Conservation (phyloP, 2,113 vertebrate genomes). For the Toxotes jaculatrix region DNA sequence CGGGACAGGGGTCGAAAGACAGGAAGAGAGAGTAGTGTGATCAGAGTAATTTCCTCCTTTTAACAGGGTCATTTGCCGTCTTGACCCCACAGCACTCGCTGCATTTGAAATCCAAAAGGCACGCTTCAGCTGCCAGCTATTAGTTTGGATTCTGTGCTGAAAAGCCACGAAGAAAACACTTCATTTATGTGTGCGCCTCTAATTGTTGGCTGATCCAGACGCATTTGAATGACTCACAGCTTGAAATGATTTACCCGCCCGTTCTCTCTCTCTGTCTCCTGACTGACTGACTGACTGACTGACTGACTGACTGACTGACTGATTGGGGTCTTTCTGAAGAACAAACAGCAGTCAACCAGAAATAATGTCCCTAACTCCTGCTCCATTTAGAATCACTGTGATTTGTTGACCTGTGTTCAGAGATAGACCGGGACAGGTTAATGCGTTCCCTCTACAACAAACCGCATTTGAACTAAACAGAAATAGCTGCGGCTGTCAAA, state of each 20-base stretch:
- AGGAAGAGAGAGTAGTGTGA: slow-evolving; percentile 11
- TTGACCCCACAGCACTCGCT: slow-evolving; percentile 12
- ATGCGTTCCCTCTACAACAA: slow-evolving; percentile 52
- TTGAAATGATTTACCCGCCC: slow-evolving; percentile 28
- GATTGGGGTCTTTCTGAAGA: slow-evolving; percentile 57
- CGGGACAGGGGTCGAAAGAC: slow-evolving; percentile 19
- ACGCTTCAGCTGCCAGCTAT: neutral
- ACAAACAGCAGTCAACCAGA: slow-evolving; percentile 32
- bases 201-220: slow-evolving; percentile 1
- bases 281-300: slow-evolving; percentile 26
- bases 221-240: neutral
- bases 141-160: neutral
- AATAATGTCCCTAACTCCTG: slow-evolving; percentile 46
- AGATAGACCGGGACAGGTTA: slow-evolving; percentile 53
- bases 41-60: slow-evolving; percentile 54
- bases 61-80: slow-evolving; percentile 36
- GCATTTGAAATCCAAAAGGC: slow-evolving; percentile 12
- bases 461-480: slow-evolving; percentile 28
- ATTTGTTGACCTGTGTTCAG: slow-evolving; percentile 51
- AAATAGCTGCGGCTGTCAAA: slow-evolving; percentile 35
- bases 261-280: slow-evolving; percentile 6
- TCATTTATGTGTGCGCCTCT: neutral
- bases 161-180: neutral
- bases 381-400: slow-evolving; percentile 47
- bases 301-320: slow-evolving; percentile 39